phyloP scores from a whole-genome alignment of 2,797 vertebrate genomes.

The Peromyscus nudipes region DNA sequence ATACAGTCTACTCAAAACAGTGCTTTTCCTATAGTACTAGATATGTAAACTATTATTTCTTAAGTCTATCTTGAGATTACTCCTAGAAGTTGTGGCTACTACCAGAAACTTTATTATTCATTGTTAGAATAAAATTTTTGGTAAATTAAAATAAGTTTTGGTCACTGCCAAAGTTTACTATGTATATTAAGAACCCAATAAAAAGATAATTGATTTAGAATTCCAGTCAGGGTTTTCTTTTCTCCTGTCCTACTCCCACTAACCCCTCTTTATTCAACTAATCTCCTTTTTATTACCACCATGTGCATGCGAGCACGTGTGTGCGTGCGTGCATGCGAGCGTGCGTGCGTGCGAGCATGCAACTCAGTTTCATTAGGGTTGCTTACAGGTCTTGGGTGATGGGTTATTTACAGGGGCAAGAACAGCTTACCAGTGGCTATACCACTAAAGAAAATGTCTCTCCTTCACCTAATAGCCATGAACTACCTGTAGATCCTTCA shows the following conservation, averaged over 20 bases:
- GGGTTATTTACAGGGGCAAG: background rate
- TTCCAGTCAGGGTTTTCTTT: slow-evolving; percentile 25
- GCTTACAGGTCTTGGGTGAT: background rate
- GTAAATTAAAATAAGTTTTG: background rate
- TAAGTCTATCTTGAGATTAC: slow-evolving; percentile 36
- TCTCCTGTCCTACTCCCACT: background rate
- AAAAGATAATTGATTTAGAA: slow-evolving; percentile 40
- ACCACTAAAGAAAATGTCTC: background rate
- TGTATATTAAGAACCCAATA: background rate
- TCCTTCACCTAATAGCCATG: background rate
- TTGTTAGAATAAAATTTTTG: background rate
- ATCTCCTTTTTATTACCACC: background rate
- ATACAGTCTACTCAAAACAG: background rate
- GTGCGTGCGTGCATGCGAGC: too few relatives aligned
- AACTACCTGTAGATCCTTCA: background rate
- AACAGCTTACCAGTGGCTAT: background rate
- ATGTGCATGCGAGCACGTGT: background rate
- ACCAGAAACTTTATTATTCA: background rate
- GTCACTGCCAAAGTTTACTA: background rate
- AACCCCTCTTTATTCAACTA: background rate
- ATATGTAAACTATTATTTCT: slow-evolving; percentile 46
- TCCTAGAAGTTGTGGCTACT: background rate
- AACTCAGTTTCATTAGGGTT: background rate
- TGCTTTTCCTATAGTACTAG: slow-evolving; percentile 22
- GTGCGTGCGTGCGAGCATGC: background rate